phyloP scores from a whole-genome alignment of 2,113 vertebrate species.

The Tringa solitaria region DNA sequence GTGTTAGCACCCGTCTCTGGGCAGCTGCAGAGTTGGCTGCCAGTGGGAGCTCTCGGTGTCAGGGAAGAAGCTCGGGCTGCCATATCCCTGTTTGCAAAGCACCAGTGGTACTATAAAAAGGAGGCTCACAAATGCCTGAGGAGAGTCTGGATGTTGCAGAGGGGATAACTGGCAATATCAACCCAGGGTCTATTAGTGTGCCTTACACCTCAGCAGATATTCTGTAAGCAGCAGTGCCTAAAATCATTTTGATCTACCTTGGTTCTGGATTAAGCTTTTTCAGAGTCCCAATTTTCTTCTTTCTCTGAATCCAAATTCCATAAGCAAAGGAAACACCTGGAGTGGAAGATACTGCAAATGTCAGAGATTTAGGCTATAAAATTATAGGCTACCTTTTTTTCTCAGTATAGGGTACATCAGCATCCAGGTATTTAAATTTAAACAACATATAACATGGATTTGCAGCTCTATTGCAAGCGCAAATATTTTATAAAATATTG shows the following conservation, averaged over 20 bases:
- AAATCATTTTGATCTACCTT: neutral
- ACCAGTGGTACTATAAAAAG: neutral
- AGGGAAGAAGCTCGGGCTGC: neutral
- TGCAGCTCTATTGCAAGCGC: neutral
- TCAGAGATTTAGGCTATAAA: neutral
- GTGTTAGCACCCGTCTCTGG: neutral
- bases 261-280: constrained; percentile 10
- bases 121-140: neutral
- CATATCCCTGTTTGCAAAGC: neutral
- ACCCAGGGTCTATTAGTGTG: neutral
- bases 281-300: neutral
- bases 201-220: neutral
- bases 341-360: neutral
- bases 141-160: neutral
- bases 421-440: constrained; percentile 3
- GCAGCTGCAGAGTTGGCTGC: neutral
- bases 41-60: neutral
- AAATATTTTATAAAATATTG: constrained; percentile 38
- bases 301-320: neutral
- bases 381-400: neutral
- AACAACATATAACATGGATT: constrained; percentile 7
- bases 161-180: neutral
- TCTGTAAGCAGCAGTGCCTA: neutral
- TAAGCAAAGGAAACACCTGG: constrained; percentile 5
- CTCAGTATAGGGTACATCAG: neutral